A percentile compares a stretch with the other conserved stretches of the same genome.
phyloP scores from a whole-genome alignment of 2,113 vertebrate genomes.

The Chunga burmeisteri region DNA sequence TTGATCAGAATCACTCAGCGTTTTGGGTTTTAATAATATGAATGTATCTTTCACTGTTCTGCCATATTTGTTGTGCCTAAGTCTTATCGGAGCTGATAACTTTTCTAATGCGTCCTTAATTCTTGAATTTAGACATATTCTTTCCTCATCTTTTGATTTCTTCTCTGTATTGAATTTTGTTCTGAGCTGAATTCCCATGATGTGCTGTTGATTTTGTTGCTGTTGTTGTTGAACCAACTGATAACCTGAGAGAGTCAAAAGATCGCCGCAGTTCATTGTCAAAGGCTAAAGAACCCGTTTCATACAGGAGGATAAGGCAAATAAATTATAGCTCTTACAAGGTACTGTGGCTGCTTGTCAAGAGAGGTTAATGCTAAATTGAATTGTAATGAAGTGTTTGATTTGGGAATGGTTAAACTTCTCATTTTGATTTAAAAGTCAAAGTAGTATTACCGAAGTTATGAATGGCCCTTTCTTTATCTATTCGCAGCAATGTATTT shows the following conservation, averaged over 20 bases:
- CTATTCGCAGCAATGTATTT: not conserved
- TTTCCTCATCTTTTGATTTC: not conserved
- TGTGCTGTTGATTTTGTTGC: not conserved
- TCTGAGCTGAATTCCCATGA: not conserved
- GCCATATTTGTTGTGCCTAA: not conserved
- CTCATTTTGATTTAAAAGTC: conserved; percentile 15
- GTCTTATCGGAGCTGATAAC: not conserved
- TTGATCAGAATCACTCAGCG: not conserved
- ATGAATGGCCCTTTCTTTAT: not conserved
- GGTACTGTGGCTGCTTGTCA: not conserved
- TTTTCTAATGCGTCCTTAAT: not conserved
- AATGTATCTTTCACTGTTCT: not conserved
- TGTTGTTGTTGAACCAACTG: not conserved
- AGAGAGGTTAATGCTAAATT: conserved; percentile 18
- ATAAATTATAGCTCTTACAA: not conserved
- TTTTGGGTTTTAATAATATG: not conserved
- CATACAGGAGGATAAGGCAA: not conserved
- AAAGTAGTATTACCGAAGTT: not conserved
- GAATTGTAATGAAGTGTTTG: conserved; percentile 15
- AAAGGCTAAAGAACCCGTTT: not conserved
- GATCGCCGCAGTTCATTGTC: not conserved
- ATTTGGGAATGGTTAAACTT: conserved; percentile 9
- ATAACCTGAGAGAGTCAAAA: not conserved
- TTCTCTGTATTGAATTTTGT: not conserved
- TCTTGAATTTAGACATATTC: not conserved